Base-by-base conservation (phyloP, 2,797 vertebrate species). In the Decapterus maruadsi region DNA sequence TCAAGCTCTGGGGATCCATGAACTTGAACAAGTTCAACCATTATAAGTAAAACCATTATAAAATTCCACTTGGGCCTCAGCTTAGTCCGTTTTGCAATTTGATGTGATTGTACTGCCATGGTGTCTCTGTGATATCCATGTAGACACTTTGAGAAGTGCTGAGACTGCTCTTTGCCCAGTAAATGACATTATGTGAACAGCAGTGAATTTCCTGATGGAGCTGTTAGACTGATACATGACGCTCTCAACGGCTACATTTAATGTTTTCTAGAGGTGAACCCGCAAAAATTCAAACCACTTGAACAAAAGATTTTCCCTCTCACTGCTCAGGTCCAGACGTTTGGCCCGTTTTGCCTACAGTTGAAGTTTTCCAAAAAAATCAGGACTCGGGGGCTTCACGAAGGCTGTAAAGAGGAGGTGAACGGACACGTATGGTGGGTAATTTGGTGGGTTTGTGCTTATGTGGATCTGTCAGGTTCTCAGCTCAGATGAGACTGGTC, bases 301-400 rank as follows among this genome's bases (percentile, higher is more conserved):
- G 4, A 34, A 34, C 31, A 34, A 22, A 34, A 48, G 48, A 48
- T 40, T 38, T 4, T 0, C 26, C 20, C 43, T 14, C 45, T 56
- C 26, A 4, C 22, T 26, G 5, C 57, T 29, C 60, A 53, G 53
- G 13, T 66, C 42, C 16, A 69, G 16, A 20, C 62, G 13, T 55
- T 63, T 61, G 55, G 81, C 75, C 78, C 64, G 58, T 53, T 8
- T 34, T 4, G 16, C 5, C 26, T 50, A 6, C 56, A 68, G 70
- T 16, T 48, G 1, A 59, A 81, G 40, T 78, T 84, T 40, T 40
- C 14, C n/a, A 34, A 34, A 54, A 34, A 34, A 54, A 67, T 59
- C 12, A 53, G 68, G 38, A 0, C 55, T 40, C 29, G 1, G 11
- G 54, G 19, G 3, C 19, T 36, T 5, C 22, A 45, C 51, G 20